Evolutionary conservation across 2,113 vertebrate genomes (phyloP), one percentile per base, ranked within the genome.

Genomic region (Embiotoca jacksoni): DNA sequence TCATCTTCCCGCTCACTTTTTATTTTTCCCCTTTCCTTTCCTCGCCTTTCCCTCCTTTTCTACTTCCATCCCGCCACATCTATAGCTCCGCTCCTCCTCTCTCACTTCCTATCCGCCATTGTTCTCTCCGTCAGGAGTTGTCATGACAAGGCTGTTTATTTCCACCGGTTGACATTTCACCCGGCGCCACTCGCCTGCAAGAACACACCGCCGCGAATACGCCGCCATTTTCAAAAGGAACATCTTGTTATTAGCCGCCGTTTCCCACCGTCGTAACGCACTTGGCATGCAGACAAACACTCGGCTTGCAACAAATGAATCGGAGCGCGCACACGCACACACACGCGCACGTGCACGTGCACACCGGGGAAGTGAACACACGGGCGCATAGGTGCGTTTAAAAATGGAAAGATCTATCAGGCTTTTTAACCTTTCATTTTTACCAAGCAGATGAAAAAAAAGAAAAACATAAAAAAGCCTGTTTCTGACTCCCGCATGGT

Each of bases 101-200:
- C 71, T 56, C 62, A 37, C 74, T 61, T 55, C 53, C 71, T 80
- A 79, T 47, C 41, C 35, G 47, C 52, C 52, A 82, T 86, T 92
- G 88, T 91, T 92, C 79, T 75, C 81, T 76, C 80, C 16, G 53
- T 87, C 81, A 81, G 58, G 78, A 91, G 74, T 83, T 86, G 86
- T 91, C 88, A 78, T 89, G 89, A 90, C 88, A 75, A 78, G 85
- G 83, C 83, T 87, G 87, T 88, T 89, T 84, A 86, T 87, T 88
- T 89, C 79, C 81, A 80, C 85, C 81, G 85, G 86, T 86, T 89
- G 88, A 90, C 85, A 90, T 87, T 87, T 88, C 73, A 60, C 88
- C 86, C 78, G 6, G 72, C 73, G 81, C 75, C 23, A 55, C 81
- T 83, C 57, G 64, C 89, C 89, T 86, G 81, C 74, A 83, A 88